Percentiles rank a stretch among this genome's conserved stretches.
Evolutionary conservation across 2,888 invertebrate genomes (phyloP).

Genomic region (Nesidiocoris tenuis): DNA sequence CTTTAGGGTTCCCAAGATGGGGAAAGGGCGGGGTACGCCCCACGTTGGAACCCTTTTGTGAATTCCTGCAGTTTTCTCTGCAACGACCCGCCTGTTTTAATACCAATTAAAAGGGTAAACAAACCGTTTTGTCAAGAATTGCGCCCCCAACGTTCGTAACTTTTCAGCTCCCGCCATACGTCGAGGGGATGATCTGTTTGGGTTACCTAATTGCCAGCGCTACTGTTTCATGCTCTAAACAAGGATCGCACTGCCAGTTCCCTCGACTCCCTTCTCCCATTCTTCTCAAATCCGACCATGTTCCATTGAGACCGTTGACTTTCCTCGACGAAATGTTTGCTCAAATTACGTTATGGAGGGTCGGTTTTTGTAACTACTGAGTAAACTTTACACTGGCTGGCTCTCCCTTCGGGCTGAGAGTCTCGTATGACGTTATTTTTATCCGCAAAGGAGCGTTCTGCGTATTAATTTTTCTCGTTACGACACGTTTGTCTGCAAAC

Average conservation of each 20-base stretch:
- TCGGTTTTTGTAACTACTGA: neutral
- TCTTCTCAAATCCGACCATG: neutral
- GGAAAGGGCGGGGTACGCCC: too few relatives aligned
- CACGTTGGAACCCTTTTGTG: too few relatives aligned
- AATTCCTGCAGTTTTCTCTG: too few relatives aligned
- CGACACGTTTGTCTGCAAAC: too few relatives aligned
- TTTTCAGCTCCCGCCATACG: neutral
- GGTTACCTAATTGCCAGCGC: neutral
- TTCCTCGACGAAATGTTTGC: neutral
- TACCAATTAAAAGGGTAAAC: neutral
- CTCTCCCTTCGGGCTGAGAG: too few relatives aligned
- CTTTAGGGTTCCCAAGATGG: too few relatives aligned
- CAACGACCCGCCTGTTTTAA: neutral
- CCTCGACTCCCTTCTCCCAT: neutral
- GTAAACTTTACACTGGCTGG: neutral
- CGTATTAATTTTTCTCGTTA: too few relatives aligned
- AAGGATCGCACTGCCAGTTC: neutral
- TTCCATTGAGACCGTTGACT: neutral
- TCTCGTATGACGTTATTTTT: too few relatives aligned
- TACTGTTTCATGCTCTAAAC: neutral
- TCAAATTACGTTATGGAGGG: neutral
- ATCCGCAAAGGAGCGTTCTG: too few relatives aligned
- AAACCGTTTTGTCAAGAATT: neutral
- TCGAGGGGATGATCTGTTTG: neutral
- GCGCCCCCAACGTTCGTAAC: neutral